Evolutionary conservation across 2,113 vertebrate genomes (phyloP).

Genomic region (Nesospiza acunhae): DNA sequence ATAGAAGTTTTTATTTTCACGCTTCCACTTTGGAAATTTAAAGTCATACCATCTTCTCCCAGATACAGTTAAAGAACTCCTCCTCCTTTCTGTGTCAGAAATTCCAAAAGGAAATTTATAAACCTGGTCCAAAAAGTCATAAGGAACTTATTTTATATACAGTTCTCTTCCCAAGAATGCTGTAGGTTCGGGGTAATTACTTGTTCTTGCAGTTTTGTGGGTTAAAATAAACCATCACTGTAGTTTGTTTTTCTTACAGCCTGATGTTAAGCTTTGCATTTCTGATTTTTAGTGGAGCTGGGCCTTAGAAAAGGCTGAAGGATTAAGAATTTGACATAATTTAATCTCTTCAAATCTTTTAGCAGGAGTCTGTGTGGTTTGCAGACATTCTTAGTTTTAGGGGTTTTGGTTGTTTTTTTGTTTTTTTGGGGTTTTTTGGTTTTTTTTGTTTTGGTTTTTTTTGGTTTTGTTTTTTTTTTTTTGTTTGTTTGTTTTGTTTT

Average conservation of each 20-base stretch:
- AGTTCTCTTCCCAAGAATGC: background rate
- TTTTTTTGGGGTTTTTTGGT: too few relatives aligned
- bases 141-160: slow-evolving; percentile 41
- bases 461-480: too few relatives aligned
- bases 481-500: background rate
- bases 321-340: slow-evolving; percentile 4
- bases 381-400: background rate
- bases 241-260: background rate
- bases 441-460: too few relatives aligned
- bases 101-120: slow-evolving; percentile 31
- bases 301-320: slow-evolving; percentile 1
- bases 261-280: background rate
- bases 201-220: slow-evolving; percentile 36
- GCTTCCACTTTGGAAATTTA: background rate
- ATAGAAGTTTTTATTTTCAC: background rate
- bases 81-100: slow-evolving; percentile 8
- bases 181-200: slow-evolving; percentile 35
- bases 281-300: slow-evolving; percentile 17
- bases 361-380: background rate
- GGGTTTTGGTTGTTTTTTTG: background rate
- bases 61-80: background rate
- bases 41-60: background rate
- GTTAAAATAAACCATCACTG: background rate
- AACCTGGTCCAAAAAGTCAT: slow-evolving; percentile 7
- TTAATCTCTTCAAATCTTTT: slow-evolving; percentile 25